Evolutionary conservation across 2,888 invertebrate species (phyloP), one percentile per base, ranked within the genome.

Genomic region (Drosophila rubida): DNA sequence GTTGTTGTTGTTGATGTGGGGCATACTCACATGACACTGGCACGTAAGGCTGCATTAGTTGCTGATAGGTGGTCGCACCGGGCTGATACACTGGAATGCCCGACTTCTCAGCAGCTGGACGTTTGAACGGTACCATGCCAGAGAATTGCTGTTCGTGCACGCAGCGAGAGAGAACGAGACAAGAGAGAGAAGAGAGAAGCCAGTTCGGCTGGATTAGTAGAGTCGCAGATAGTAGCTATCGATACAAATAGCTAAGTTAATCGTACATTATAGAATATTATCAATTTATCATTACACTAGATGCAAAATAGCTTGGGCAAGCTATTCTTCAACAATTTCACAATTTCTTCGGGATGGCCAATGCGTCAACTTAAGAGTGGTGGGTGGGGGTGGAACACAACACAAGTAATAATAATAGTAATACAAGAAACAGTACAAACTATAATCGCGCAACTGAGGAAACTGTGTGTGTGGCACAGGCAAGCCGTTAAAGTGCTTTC

Each of bases 21-120:
- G 88, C 88, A 96, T 96, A 97, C 97, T 98, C 97, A 98, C 97
- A 98, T 96, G 98, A 97, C 94, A 97, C 97, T 95, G 97, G 97
- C 95, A 97, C 97, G 94, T 97, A 97, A 93, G 97, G 97, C 95
- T 97, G 97, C 95, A 98, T 96, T 93, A 98, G 95, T 93, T 98
- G 98, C 94, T 98, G 97, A 94, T 97, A 97, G 91, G 97, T 96
- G 90, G 96, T 96, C 92, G 96, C 96, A 91, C 95, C 95, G 92
- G 97, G 97, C 93, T 97, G 97, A 94, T 98, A 98, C 90, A 98
- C 96, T 91, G 98, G 98, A 92, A 98, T 94, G 92, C 98, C 98
- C 92, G 97, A 97, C 93, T 98, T 98, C 93, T 98, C 98, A 76
- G 97, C 97, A 90, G 98, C 97, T 92, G 98, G 96, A 93, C 98